Conservation (phyloP, 2,888 invertebrate species). For the Ormia ochracea region DNA sequence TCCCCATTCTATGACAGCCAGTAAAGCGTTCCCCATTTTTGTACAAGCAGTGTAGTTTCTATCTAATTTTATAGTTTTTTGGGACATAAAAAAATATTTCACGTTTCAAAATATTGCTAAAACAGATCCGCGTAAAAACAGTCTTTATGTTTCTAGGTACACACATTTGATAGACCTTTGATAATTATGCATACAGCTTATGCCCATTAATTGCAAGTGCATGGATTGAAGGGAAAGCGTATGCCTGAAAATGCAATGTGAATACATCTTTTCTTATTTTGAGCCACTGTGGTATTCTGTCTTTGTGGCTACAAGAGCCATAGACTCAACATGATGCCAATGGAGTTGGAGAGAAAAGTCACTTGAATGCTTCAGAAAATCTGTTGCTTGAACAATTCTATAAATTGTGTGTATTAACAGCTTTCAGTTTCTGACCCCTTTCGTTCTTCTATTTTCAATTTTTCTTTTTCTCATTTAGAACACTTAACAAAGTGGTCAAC, state of each 20-base stretch:
- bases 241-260: constrained; percentile 25
- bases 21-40: too few relatives aligned
- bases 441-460: not conserved
- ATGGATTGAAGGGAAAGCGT: too few relatives aligned
- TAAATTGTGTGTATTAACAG: constrained; percentile 26
- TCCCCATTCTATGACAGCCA: too few relatives aligned
- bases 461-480: not conserved
- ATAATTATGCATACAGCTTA: too few relatives aligned
- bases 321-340: constrained; percentile 42
- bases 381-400: constrained; percentile 16
- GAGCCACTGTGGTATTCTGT: not conserved
- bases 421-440: constrained; percentile 44
- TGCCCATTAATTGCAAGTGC: too few relatives aligned
- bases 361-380: constrained; percentile 35
- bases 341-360: constrained; percentile 22
- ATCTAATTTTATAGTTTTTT: too few relatives aligned
- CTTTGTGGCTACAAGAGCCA: constrained; percentile 36
- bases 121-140: too few relatives aligned
- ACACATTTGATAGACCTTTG: too few relatives aligned
- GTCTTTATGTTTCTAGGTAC: too few relatives aligned
- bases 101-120: too few relatives aligned
- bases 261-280: not conserved
- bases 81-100: too few relatives aligned
- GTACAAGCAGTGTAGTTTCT: too few relatives aligned
- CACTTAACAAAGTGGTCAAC: constrained; percentile 52